Conservation (phyloP, 2,113 vertebrate species). For the Aptenodytes forsteri region DNA sequence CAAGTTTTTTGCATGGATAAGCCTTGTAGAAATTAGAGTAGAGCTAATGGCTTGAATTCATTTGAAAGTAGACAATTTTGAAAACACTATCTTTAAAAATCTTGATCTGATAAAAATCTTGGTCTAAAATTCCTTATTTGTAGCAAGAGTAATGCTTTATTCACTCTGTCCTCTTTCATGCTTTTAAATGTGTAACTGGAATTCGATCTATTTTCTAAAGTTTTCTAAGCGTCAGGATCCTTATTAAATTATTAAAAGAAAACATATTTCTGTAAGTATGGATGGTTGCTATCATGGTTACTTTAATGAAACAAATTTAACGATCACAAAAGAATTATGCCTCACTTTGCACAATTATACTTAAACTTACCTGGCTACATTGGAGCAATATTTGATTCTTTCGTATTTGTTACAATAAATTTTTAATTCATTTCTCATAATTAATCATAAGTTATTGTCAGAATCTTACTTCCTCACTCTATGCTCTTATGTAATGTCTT, state of each 20-base stretch:
- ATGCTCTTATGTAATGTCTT: not conserved
- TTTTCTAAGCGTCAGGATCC: not conserved
- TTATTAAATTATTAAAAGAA: not conserved
- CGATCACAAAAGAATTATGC: not conserved
- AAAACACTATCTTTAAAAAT: not conserved
- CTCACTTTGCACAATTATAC: not conserved
- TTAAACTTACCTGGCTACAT: not conserved
- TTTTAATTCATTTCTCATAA: not conserved
- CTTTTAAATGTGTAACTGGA: not conserved
- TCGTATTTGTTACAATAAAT: not conserved
- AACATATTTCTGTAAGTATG: not conserved
- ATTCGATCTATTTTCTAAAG: not conserved
- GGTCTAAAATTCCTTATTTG: not conserved
- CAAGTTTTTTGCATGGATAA: not conserved
- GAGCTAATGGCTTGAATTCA: not conserved
- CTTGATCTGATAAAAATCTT: not conserved
- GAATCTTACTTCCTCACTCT: not conserved
- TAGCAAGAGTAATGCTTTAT: not conserved
- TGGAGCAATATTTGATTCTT: not conserved
- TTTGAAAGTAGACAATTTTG: not conserved
- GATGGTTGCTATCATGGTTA: not conserved
- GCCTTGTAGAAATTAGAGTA: not conserved
- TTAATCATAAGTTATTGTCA: not conserved
- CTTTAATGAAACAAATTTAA: not conserved
- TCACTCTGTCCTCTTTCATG: not conserved